phyloP scores from a whole-genome alignment of 2,113 vertebrate genomes.

The Cephalopholis sonnerati region DNA sequence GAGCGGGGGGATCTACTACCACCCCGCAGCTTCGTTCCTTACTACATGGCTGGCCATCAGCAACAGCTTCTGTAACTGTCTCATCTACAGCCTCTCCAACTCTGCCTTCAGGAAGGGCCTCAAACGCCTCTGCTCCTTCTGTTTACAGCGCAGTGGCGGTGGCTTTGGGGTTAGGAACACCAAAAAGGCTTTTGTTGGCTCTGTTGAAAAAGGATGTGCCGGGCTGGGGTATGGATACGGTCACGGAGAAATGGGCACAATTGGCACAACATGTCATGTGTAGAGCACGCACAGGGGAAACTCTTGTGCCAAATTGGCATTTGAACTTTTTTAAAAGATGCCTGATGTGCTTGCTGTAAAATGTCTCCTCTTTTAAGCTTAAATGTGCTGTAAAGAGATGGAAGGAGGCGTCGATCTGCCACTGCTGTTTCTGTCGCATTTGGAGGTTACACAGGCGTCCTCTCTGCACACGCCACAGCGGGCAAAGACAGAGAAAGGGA shows the following conservation, averaged over 20 bases:
- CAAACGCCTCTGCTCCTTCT: slow-evolving; percentile 94
- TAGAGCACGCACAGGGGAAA: slow-evolving; percentile 38
- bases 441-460: slow-evolving; percentile 45
- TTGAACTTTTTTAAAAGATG: slow-evolving; percentile 33
- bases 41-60: slow-evolving; percentile 99
- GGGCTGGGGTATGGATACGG: slow-evolving; percentile 57
- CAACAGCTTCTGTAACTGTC: slow-evolving; percentile 99
- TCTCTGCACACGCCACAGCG: slow-evolving; percentile 40
- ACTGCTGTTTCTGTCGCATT: slow-evolving; percentile 42
- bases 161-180: slow-evolving; percentile 79
- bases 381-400: slow-evolving; percentile 39
- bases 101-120: slow-evolving; percentile 97
- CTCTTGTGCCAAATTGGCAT: slow-evolving; percentile 28
- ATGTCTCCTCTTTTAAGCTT: slow-evolving; percentile 38
- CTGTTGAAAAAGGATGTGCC: slow-evolving; percentile 65
- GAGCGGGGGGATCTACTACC: slow-evolving; percentile 91
- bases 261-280: slow-evolving; percentile 78
- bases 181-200: slow-evolving; percentile 85
- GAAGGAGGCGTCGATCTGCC: slow-evolving; percentile 24
- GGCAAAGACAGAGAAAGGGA: slow-evolving; percentile 38
- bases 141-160: slow-evolving; percentile 83
- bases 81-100: slow-evolving; percentile 99
- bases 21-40: slow-evolving; percentile 91
- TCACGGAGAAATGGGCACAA: slow-evolving; percentile 48
- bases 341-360: slow-evolving; percentile 35